phyloP scores from a whole-genome alignment of 2,113 vertebrate genomes.

The Dascyllus trimaculatus region DNA sequence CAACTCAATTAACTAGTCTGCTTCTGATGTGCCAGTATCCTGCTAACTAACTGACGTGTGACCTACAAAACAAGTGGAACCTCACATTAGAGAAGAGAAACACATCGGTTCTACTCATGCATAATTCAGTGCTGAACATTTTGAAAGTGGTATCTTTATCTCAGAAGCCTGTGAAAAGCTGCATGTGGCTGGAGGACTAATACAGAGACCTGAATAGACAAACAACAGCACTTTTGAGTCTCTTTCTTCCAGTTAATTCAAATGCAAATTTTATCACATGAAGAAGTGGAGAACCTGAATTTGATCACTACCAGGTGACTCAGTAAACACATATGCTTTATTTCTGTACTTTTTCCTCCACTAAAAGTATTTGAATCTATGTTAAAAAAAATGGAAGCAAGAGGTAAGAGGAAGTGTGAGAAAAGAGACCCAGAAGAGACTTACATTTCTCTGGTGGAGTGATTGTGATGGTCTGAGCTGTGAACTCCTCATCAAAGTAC shows the following conservation, averaged over 20 bases:
- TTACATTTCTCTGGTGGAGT: slow-evolving; percentile 90
- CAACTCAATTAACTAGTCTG: slow-evolving; percentile 45
- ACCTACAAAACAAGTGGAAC: slow-evolving; percentile 64
- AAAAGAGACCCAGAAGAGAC: slow-evolving; percentile 31
- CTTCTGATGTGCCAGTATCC: slow-evolving; percentile 52
- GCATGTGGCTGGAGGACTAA: slow-evolving; percentile 53
- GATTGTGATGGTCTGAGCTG: slow-evolving; percentile 90
- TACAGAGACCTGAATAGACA: slow-evolving; percentile 52
- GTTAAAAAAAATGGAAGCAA: neutral
- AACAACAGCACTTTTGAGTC: slow-evolving; percentile 26
- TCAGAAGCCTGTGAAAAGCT: slow-evolving; percentile 52
- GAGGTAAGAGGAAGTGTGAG: no score
- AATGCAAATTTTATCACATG: slow-evolving; percentile 27
- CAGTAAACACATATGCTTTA: neutral
- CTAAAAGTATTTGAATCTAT: neutral
- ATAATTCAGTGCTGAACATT: slow-evolving; percentile 69
- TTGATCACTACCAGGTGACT: no score
- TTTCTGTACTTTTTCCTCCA: neutral
- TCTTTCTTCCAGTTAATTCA: slow-evolving; percentile 24
- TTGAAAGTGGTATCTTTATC: slow-evolving; percentile 49
- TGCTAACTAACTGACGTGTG: slow-evolving; percentile 50
- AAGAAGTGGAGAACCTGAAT: slow-evolving; percentile 1
- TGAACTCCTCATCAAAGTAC: slow-evolving; percentile 90
- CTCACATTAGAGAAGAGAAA: slow-evolving; percentile 44
- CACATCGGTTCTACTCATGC: slow-evolving; percentile 53